phyloP scores from a whole-genome alignment of 2,113 vertebrate genomes.

The Lepus europaeus region DNA sequence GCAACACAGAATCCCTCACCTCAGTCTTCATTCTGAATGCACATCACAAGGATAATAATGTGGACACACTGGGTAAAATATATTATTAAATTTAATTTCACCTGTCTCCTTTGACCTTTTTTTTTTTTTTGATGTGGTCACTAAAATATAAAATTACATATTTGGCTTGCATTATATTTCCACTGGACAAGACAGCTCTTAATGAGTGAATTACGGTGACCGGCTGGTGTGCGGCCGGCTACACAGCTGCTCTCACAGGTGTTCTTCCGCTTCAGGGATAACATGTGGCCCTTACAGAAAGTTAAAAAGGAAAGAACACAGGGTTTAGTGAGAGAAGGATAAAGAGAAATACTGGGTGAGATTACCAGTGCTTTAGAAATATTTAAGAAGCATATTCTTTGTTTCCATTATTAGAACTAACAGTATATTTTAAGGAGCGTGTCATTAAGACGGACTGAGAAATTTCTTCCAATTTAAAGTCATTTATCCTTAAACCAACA shows the following conservation, averaged over 20 bases:
- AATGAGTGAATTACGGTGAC: background rate
- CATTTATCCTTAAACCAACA: constrained; percentile 13
- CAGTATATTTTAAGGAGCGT: constrained; percentile 20
- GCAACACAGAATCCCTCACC: background rate
- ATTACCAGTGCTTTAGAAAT: background rate
- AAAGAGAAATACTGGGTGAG: constrained; percentile 8
- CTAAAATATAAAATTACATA: background rate
- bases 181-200: background rate
- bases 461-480: constrained; percentile 38
- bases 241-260: background rate
- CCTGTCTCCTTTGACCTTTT: background rate
- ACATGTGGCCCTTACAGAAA: background rate
- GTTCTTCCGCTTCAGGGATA: background rate
- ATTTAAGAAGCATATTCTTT: background rate
- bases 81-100: constrained; percentile 31
- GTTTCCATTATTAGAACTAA: constrained; percentile 37
- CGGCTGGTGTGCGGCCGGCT: background rate
- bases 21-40: background rate
- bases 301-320: constrained; percentile 39
- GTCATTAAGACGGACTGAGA: background rate
- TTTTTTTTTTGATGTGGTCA: background rate
- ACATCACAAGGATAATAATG: constrained; percentile 37
- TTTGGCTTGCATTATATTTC: background rate
- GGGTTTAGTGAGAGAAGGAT: background rate
- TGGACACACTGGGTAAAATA: background rate